Percentiles rank a stretch among this genome's conserved stretches.
Evolutionary conservation across 2,113 vertebrate genomes (phyloP).

Genomic region (Anser brachyrhynchus): DNA sequence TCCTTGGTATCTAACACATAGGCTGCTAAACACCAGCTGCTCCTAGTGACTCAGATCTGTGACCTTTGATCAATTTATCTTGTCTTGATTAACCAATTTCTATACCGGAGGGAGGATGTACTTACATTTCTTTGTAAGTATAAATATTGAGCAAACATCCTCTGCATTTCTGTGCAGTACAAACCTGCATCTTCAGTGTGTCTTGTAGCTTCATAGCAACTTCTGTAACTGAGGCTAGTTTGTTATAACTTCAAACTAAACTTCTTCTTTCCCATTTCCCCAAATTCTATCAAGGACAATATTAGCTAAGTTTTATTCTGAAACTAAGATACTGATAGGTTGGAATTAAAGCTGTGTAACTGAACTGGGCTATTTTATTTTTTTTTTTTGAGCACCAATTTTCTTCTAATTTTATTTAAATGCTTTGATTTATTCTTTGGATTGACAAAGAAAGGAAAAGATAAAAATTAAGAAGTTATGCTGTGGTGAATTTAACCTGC

Average conservation of each 20-base stretch:
- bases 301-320: not conserved
- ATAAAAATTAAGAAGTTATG: not conserved
- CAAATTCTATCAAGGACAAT: not conserved
- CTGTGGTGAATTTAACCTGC: not conserved
- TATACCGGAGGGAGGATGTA: conserved; percentile 33
- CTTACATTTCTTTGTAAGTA: not conserved
- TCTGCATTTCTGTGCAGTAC: not conserved
- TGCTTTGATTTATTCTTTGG: not conserved
- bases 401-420: conserved; percentile 1
- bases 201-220: not conserved
- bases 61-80: conserved; percentile 78
- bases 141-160: conserved; percentile 38
- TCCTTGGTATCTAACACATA: conserved; percentile 80
- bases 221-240: not conserved
- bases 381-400: not conserved
- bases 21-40: conserved; percentile 76
- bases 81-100: conserved; percentile 68
- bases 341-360: not conserved
- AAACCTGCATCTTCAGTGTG: not conserved
- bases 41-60: conserved; percentile 73
- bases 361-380: not conserved
- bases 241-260: not conserved
- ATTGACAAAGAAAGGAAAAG: not conserved
- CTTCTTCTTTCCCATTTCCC: not conserved
- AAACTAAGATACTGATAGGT: not conserved